phyloP scores from a whole-genome alignment of 2,113 vertebrate genomes.

The Cichladusa arquata region DNA sequence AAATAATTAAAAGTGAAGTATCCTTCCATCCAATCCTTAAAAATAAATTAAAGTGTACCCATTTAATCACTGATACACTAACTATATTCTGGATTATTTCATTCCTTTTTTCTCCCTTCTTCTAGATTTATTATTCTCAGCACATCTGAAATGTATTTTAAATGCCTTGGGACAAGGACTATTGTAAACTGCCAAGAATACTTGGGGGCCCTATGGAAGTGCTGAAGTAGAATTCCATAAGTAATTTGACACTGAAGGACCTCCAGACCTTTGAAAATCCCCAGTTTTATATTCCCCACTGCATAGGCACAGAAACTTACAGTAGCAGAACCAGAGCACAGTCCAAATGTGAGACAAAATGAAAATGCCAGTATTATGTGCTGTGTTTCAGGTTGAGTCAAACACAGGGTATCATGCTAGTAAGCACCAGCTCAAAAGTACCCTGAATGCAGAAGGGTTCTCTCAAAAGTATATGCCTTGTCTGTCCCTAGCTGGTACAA shows the following conservation, averaged over 20 bases:
- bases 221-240: not conserved
- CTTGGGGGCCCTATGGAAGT: not conserved
- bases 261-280: not conserved
- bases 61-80: not conserved
- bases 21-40: not conserved
- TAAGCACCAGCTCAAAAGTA: not conserved
- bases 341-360: not conserved
- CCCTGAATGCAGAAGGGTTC: not conserved
- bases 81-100: not conserved
- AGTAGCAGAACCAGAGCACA: not conserved
- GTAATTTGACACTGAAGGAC: not conserved
- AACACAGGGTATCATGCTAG: not conserved
- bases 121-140: not conserved
- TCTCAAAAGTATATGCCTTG: not conserved
- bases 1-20: not conserved
- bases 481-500: not conserved
- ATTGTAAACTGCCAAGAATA: slow-evolving; percentile 3
- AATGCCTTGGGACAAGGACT: not conserved
- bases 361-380: not conserved
- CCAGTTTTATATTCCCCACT: not conserved
- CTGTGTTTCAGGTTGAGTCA: not conserved
- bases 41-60: not conserved
- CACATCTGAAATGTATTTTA: slow-evolving; percentile 13
- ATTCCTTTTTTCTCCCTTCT: not conserved
- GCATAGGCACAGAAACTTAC: not conserved